Percentiles rank a stretch among this genome's conserved stretches.
Conservation (phyloP, 2,113 vertebrate species). For the crab-eating macaque (Macaca fascicularis) region T2T-MFA8v1.1 NC_088375.1:103304001-103304500, state of each 20-base stretch:
- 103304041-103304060: neutral
- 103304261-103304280: neutral
- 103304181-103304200: neutral
- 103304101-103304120: neutral
- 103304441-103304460: neutral
- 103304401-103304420: neutral
- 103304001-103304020: neutral
- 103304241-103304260: neutral
- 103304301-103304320: neutral
- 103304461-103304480: neutral
- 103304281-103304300: neutral
- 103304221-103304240: neutral
- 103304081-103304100: neutral
- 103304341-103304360: neutral
- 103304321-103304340: neutral
- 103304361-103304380: neutral
- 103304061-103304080: neutral
- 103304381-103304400: neutral
- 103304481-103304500: neutral
- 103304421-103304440: neutral
- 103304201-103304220: neutral
- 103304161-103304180: neutral
- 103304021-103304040: neutral
- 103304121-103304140: neutral
- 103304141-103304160: neutral